Percentiles rank a stretch among this genome's conserved stretches.
These are phyloP conservation scores for Sipha flava DNA, from an alignment of 1,140 invertebrate species.

Conservation along the genomic window DNA sequence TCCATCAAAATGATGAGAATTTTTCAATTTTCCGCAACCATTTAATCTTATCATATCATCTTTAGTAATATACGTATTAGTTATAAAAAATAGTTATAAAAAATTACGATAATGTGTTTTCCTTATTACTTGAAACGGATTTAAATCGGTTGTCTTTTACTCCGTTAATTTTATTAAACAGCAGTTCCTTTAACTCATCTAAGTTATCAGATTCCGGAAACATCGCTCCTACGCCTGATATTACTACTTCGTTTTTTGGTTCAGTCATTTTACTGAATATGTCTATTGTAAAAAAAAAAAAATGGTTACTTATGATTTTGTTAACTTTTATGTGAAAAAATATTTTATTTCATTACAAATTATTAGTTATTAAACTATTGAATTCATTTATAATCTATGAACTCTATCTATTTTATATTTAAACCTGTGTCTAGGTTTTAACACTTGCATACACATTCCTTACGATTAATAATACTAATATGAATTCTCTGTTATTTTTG, in stretches of 20 bases:
- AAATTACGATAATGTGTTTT: not conserved
- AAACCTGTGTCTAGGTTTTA: too few species aligned
- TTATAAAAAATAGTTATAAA: not conserved
- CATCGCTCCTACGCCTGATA: slow-evolving; percentile 56
- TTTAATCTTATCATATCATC: not conserved
- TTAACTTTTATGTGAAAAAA: too few species aligned
- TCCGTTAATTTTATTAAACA: slow-evolving; percentile 43
- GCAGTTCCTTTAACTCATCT: slow-evolving; percentile 51
- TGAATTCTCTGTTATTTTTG: too few species aligned
- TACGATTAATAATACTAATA: too few species aligned
- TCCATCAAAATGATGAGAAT: slow-evolving; percentile 35
- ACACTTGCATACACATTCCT: too few species aligned
- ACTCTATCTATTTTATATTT: too few species aligned
- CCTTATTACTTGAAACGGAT: too few species aligned
- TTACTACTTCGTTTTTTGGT: slow-evolving; percentile 46
- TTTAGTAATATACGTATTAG: not conserved
- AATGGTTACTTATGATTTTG: too few species aligned
- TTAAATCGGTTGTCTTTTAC: slow-evolving; percentile 19
- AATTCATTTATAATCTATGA: too few species aligned
- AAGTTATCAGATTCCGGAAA: slow-evolving; percentile 54
- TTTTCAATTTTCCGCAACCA: slow-evolving; percentile 1
- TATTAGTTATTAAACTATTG: too few species aligned
- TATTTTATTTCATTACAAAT: too few species aligned
- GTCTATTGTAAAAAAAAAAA: too few species aligned
- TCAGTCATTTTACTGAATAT: not conserved